Conservation (phyloP, 2,888 invertebrate species). For the Eristalis pertinax region DNA sequence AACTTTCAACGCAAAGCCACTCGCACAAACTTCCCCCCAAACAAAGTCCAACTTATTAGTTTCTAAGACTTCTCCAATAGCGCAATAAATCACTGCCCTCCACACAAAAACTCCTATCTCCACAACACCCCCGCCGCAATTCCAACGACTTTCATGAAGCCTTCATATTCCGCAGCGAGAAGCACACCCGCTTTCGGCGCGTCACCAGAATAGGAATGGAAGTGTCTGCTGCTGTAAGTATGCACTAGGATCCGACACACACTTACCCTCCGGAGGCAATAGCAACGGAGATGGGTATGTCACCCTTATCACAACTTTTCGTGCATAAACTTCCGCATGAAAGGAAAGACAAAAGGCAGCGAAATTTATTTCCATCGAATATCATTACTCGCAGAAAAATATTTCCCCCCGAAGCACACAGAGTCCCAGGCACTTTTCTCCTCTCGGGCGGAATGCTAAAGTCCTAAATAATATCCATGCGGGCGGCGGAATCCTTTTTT, state of each 20-base stretch:
- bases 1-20: not conserved
- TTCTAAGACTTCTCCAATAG: slow-evolving; percentile 43
- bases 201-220: not conserved
- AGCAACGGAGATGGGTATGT: not conserved
- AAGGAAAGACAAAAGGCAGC: slow-evolving; percentile 19
- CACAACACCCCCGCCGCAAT: not conserved
- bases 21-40: not conserved
- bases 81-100: slow-evolving; percentile 27
- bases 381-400: not conserved
- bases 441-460: not conserved
- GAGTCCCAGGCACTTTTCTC: too few species aligned
- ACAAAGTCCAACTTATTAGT: slow-evolving; percentile 11
- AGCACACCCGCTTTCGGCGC: not conserved
- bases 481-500: not conserved
- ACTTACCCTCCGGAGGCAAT: not conserved
- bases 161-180: not conserved
- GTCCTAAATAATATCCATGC: not conserved
- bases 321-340: slow-evolving; percentile 30
- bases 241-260: not conserved
- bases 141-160: not conserved
- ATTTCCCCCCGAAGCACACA: not conserved
- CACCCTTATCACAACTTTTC: slow-evolving; percentile 45
- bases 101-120: not conserved
- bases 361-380: slow-evolving; percentile 18
- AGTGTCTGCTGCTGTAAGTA: not conserved